A percentile compares a stretch with the other conserved stretches of the same genome.
phyloP scores from a whole-genome alignment of 2,113 vertebrate genomes.

The Odocoileus hemionus region DNA sequence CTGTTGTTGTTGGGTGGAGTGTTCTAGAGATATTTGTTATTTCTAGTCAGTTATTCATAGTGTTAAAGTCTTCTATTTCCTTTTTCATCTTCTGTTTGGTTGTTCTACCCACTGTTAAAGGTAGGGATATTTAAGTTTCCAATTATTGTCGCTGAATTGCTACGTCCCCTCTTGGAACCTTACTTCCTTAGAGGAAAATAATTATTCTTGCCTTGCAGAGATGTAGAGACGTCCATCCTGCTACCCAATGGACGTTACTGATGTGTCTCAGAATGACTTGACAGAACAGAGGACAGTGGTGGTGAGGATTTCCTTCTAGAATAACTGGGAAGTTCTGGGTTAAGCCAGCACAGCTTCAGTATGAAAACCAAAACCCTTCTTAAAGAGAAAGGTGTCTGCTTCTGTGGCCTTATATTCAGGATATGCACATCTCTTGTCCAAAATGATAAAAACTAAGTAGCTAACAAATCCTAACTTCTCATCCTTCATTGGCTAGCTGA shows the following conservation, averaged over 20 bases:
- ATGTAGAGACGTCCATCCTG: not conserved
- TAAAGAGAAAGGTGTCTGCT: not conserved
- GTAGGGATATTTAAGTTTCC: not conserved
- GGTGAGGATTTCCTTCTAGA: not conserved
- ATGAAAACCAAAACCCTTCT: not conserved
- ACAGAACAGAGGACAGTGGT: rapidly evolving
- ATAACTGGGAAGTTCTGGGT: not conserved
- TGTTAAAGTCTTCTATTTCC: not conserved
- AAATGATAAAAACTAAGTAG: not conserved
- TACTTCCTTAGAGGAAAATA: not conserved
- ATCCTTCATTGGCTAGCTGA: not conserved
- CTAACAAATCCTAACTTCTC: not conserved
- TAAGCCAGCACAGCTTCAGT: not conserved
- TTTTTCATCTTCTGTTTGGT: not conserved
- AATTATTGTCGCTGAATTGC: not conserved
- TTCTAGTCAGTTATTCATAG: not conserved
- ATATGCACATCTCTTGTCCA: not conserved
- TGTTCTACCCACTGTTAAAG: not conserved
- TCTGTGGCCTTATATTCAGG: not conserved
- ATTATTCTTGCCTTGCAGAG: not conserved
- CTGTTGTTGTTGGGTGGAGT: too few relatives aligned
- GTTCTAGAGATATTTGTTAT: not conserved
- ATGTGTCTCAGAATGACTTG: not conserved
- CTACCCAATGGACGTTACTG: rapidly evolving
- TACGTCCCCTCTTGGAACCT: not conserved